A percentile compares a stretch with the other conserved stretches of the same genome.
phyloP scores from a whole-genome alignment of 2,113 vertebrate species.

The Hypocryptadius cinnamomeus region DNA sequence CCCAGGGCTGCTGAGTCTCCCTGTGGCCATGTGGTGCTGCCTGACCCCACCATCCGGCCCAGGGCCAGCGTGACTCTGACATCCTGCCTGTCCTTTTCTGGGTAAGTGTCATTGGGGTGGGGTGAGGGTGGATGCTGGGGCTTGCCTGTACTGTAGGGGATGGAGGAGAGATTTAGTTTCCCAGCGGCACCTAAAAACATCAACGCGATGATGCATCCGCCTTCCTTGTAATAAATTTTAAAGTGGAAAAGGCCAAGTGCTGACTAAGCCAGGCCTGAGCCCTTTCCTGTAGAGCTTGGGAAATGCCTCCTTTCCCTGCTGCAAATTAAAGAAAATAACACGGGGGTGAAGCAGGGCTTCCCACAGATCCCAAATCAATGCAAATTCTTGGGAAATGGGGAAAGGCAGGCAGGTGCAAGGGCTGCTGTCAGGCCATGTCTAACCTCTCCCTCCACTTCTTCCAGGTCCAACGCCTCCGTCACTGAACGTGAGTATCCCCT shows the following conservation, averaged over 20 bases:
- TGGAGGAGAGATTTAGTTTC: neutral
- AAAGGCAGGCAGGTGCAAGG: neutral
- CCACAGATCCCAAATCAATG: neutral
- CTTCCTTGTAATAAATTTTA: neutral
- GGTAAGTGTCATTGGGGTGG: neutral
- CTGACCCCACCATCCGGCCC: neutral
- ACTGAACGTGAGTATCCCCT: slow-evolving; percentile 61
- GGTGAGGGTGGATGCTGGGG: rapidly evolving
- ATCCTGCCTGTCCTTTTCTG: slow-evolving; percentile 4
- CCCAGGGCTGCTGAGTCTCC: neutral
- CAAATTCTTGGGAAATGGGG: neutral
- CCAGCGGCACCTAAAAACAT: neutral
- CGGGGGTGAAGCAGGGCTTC: neutral
- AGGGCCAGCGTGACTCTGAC: neutral
- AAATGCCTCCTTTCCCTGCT: neutral
- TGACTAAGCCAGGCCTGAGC: neutral
- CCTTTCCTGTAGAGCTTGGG: neutral
- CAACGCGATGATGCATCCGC: rapidly evolving
- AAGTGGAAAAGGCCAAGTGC: slow-evolving; percentile 9
- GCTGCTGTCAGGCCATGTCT: neutral
- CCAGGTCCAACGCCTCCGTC: slow-evolving; percentile 53
- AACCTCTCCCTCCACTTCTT: neutral
- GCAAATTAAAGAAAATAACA: neutral
- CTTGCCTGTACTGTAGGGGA: rapidly evolving
- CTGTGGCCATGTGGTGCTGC: slow-evolving; percentile 9